phyloP scores from a whole-genome alignment of 2,888 invertebrate species.

The Pyrrhosoma nymphula region DNA sequence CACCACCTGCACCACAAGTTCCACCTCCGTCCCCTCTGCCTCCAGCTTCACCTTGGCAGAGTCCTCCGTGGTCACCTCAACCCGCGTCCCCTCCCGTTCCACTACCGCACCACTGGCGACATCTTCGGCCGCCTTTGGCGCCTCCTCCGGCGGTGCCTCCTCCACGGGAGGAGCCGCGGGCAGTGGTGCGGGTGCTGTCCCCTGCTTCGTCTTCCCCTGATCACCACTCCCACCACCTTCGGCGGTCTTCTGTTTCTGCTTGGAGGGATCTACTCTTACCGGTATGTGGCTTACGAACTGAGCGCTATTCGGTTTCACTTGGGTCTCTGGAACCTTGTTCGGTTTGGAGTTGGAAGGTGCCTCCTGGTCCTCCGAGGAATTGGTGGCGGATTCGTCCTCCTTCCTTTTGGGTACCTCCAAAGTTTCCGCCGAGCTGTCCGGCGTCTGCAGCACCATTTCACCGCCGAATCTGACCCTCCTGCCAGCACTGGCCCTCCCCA shows the following conservation, averaged over 20 bases:
- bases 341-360: not conserved
- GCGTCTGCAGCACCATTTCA: conserved; percentile 91
- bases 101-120: not conserved
- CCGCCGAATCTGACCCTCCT: conserved; percentile 91
- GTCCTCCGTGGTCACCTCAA: conserved; percentile 23
- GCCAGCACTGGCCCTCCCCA: conserved; percentile 34
- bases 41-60: conserved; percentile 55
- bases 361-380: conserved; percentile 51
- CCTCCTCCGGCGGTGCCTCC: not conserved
- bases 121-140: not conserved
- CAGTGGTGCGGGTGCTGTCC: not conserved
- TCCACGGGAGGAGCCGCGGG: not conserved
- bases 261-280: conserved; percentile 67
- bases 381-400: not conserved
- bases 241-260: conserved; percentile 69
- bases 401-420: conserved; percentile 49
- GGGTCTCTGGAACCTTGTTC: not conserved
- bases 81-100: conserved; percentile 13
- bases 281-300: conserved; percentile 56
- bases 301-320: not conserved
- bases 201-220: conserved; percentile 50
- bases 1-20: conserved; percentile 45
- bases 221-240: conserved; percentile 69
- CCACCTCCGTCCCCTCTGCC: conserved; percentile 49
- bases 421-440: conserved; percentile 75